Evolutionary conservation across 2,113 vertebrate species (phyloP), one percentile per base, ranked within the genome.

Genomic region (Datnioides undecimradiatus): DNA sequence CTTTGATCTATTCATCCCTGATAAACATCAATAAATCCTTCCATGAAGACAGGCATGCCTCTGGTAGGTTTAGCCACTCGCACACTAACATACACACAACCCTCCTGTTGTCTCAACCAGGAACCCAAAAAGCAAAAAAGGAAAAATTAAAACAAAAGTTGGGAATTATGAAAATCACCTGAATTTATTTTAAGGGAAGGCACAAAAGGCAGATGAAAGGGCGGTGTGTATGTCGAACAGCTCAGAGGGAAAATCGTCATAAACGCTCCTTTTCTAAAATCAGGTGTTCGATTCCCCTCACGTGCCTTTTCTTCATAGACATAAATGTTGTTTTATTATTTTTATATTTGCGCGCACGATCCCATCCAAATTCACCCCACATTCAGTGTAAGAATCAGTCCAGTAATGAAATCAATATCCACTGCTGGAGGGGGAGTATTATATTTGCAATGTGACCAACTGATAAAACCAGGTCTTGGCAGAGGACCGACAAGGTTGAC

Each of bases 21-120:
- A 95, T 95, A 93, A 95, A 93, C 94, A 94, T 95, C 94, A 95
- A 93, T 94, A 95, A 95, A 94, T 93, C 92, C 93, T 86, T 89
- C 93, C 91, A 85, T 90, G 89, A 91, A 94, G 93, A 91, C 93
- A 84, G 86, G 82, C 91, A 89, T 92, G 91, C 90, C 86, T 90
- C 41, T 84, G 84, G 78, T 83, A 81, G 90, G 55, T 83, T 80
- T 72, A 86, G 75, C 72, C 80, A 86, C 79, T 82, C 69, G 67
- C 74, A 73, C 80, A 82, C 77, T n/a, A n/a, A 79, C 17, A 4
- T 75, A 80, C 83, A 81, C 82, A 91, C 85, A 90, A 85, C 71
- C 72, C 81, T 87, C 82, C 87, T 82, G 84, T 85, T 88, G 73
- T 90, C 54, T 82, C 62, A 65, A 71, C 48, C 75, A 84, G 81